Evolutionary conservation across 2,113 vertebrate genomes (phyloP), one percentile per base, ranked within the genome.

Genomic region (Pycnonotus jocosus): DNA sequence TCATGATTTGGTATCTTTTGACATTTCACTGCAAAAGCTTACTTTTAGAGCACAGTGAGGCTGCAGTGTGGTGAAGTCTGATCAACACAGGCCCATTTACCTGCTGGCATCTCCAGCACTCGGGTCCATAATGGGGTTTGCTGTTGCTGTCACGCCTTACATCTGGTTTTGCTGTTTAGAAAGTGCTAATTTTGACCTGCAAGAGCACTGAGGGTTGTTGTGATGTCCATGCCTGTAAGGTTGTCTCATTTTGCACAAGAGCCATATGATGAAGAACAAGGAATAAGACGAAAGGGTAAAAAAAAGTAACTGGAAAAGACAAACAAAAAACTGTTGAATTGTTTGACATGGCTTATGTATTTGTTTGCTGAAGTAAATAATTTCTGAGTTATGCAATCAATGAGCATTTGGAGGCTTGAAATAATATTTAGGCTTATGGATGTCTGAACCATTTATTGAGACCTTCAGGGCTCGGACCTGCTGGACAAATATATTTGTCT

Each of bases 1-100:
- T 90, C 83, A 90, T 27, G 50, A 45, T 70, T 92, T 78, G 31
- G 62, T 95, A 80, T 79, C 89, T 84, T 90, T 90, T 88, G 78
- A 86, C 72, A 60, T 88, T 70, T 83, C 24, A 40, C 10, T 86
- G 45, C 30, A 80, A 88, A 82, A 87, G 18, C 11, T 79, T 62
- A 9, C 42, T 74, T 95, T 85, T 38, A 38, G 80, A 94, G 45
- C 60, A 90, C 74, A 95, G 62, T 88, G 44, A 68, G 47, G 25
- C 42, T 88, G 68, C 60, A 90, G 60, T 58, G 35, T 66, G 56
- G 37, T 23, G 42, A 27, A 47, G 25, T 30, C 40, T 68, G 44
- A 56, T 31, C 58, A 78, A 56, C 88, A 86, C 64, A 88, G 85
- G 12, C 38, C 44, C 72, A 71, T 88, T 93, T 85, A 88, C 76